Conservation (phyloP, 2,888 invertebrate species). For the Chrysodeixis includens region DNA sequence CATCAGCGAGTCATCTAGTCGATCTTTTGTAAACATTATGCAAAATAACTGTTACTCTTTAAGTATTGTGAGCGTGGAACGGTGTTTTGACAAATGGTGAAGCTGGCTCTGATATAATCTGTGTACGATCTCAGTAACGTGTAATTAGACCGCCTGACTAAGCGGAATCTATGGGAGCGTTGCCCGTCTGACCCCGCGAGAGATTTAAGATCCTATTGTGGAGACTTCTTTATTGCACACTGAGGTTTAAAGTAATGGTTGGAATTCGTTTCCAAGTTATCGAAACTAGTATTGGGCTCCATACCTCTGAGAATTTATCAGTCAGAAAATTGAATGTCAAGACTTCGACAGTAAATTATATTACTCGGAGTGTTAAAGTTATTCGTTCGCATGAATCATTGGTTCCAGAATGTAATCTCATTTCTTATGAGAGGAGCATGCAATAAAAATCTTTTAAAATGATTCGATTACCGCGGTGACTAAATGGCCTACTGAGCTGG, state of each 20-base stretch:
- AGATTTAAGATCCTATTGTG: slow-evolving; percentile 74
- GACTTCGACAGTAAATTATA: slow-evolving; percentile 71
- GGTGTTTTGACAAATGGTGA: slow-evolving; percentile 73
- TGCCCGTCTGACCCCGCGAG: slow-evolving; percentile 65
- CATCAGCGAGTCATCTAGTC: slow-evolving; percentile 59
- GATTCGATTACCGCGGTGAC: slow-evolving; percentile 4
- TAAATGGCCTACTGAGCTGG: background rate
- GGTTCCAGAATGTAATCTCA: slow-evolving; percentile 44
- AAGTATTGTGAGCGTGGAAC: slow-evolving; percentile 51
- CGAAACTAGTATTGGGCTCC: slow-evolving; percentile 63
- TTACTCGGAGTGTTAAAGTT: slow-evolving; percentile 64
- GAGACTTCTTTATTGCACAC: slow-evolving; percentile 71
- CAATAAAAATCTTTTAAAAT: slow-evolving; percentile 48
- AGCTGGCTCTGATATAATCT: slow-evolving; percentile 67
- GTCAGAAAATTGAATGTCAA: slow-evolving; percentile 77
- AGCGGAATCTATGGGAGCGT: slow-evolving; percentile 77
- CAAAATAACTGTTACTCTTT: slow-evolving; percentile 59
- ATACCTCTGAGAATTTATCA: slow-evolving; percentile 69
- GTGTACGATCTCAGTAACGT: slow-evolving; percentile 65
- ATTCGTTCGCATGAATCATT: slow-evolving; percentile 65
- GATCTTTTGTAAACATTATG: slow-evolving; percentile 59
- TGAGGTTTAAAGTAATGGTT: slow-evolving; percentile 68
- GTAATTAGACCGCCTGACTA: slow-evolving; percentile 79
- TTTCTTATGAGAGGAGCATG: slow-evolving; percentile 46
- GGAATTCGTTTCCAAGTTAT: slow-evolving; percentile 67